phyloP scores from a whole-genome alignment of 2,797 vertebrate genomes.

The Luscinia luscinia region DNA sequence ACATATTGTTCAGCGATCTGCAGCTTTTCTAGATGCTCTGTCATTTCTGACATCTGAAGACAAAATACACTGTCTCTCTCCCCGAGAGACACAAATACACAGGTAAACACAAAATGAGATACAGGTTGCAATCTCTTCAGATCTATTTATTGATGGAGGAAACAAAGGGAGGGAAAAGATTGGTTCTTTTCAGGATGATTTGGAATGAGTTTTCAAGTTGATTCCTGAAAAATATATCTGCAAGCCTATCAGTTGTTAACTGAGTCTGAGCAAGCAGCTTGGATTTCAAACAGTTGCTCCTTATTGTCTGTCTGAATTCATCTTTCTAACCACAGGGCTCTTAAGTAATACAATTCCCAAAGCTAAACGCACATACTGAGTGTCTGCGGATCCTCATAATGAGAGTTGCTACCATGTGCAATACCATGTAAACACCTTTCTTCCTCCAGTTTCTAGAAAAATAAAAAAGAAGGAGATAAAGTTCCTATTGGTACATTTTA shows the following conservation, averaged over 20 bases:
- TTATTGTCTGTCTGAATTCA: slow-evolving; percentile 67
- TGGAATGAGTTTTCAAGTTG: slow-evolving; percentile 5
- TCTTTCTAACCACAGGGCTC: slow-evolving; percentile 67
- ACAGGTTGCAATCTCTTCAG: not conserved
- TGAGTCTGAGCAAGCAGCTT: slow-evolving; percentile 41
- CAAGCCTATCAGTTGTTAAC: slow-evolving; percentile 34
- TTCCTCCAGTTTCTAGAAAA: slow-evolving; percentile 72
- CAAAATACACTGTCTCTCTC: not conserved
- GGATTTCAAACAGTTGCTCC: slow-evolving; percentile 58
- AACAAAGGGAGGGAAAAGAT: not conserved
- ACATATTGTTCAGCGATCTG: slow-evolving; percentile 1
- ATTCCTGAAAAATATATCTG: not conserved
- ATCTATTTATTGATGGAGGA: not conserved
- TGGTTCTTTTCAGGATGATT: not conserved
- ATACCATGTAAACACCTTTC: slow-evolving; percentile 70
- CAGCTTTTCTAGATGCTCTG: slow-evolving; percentile 27
- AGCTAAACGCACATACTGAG: slow-evolving; percentile 57
- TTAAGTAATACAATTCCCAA: slow-evolving; percentile 69
- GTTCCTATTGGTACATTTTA: slow-evolving; percentile 62
- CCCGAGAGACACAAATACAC: not conserved
- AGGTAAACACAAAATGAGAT: not conserved
- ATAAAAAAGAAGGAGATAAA: slow-evolving; percentile 59
- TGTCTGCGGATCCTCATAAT: slow-evolving; percentile 54
- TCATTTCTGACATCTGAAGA: slow-evolving; percentile 19
- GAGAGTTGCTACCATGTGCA: slow-evolving; percentile 48